These are phyloP conservation scores for Tenualosa ilisha DNA, from an alignment of 2,797 vertebrate genomes.

Conservation along the genomic window DNA sequence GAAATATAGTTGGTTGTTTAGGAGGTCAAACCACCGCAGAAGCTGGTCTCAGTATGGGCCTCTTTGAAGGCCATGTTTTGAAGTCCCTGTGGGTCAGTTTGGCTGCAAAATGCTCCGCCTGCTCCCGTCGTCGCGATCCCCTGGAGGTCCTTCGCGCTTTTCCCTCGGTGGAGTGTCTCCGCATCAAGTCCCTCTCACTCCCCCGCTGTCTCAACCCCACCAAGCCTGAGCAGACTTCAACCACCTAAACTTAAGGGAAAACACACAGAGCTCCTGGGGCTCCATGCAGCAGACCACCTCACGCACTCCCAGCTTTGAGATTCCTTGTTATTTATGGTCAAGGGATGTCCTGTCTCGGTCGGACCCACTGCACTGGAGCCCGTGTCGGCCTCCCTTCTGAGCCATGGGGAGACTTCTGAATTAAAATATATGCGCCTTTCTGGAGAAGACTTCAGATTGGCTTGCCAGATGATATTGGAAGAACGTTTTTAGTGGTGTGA, in stretches of 20 bases:
- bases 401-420: conserved; percentile 8
- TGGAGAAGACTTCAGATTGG: conserved; percentile 16
- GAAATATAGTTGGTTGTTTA: conserved; percentile 16
- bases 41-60: background rate
- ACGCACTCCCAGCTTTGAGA: conserved; percentile 62
- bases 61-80: conserved; percentile 10
- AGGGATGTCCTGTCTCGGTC: conserved; percentile 67
- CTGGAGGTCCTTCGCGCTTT: background rate
- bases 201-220: background rate
- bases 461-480: conserved; percentile 23
- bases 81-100: background rate
- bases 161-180: background rate
- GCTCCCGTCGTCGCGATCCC: background rate
- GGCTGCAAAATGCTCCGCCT: background rate
- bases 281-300: conserved; percentile 72
- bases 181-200: background rate
- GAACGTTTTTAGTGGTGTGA: conserved; percentile 22
- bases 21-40: conserved; percentile 12
- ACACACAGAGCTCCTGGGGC: background rate
- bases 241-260: background rate
- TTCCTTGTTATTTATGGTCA: conserved; percentile 71
- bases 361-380: conserved; percentile 56
- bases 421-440: conserved; percentile 15
- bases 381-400: conserved; percentile 56
- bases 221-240: background rate